Conservation (phyloP, 2,888 invertebrate species). For the Sphinx pinastri region DNA sequence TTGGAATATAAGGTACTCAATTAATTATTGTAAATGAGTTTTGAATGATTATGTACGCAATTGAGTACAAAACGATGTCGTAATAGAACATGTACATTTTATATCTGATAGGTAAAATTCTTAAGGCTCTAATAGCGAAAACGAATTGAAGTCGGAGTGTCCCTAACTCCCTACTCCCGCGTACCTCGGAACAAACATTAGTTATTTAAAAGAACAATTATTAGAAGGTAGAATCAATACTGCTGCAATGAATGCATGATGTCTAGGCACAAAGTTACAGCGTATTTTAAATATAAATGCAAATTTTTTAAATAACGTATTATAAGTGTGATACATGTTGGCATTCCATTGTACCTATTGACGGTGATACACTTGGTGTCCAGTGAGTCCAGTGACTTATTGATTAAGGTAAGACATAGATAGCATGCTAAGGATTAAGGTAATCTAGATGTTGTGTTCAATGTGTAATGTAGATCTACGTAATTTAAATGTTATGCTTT, state of each 20-base stretch:
- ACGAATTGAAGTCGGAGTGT: background rate
- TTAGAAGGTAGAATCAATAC: slow-evolving; percentile 52
- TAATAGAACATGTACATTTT: background rate
- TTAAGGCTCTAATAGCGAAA: background rate
- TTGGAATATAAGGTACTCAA: too few species aligned
- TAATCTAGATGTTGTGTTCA: too few species aligned
- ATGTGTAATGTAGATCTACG: too few species aligned
- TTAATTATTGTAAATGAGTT: too few species aligned
- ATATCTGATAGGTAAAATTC: too few species aligned
- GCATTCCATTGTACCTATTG: too few species aligned
- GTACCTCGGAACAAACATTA: slow-evolving; percentile 32
- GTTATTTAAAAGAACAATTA: slow-evolving; percentile 52
- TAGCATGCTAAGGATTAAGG: background rate
- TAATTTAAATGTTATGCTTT: too few species aligned
- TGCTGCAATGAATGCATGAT: slow-evolving; percentile 46
- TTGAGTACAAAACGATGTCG: too few species aligned
- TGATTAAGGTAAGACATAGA: background rate
- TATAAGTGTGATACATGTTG: background rate
- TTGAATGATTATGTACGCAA: too few species aligned
- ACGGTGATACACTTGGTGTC: too few species aligned
- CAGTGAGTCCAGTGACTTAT: too few species aligned
- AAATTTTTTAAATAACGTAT: background rate
- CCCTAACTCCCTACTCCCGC: too few species aligned
- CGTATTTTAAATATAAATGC: background rate
- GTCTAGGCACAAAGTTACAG: background rate